These are phyloP conservation scores for Cyrtonyx montezumae DNA, from an alignment of 2,113 vertebrate species.

Conservation along the genomic window DNA sequence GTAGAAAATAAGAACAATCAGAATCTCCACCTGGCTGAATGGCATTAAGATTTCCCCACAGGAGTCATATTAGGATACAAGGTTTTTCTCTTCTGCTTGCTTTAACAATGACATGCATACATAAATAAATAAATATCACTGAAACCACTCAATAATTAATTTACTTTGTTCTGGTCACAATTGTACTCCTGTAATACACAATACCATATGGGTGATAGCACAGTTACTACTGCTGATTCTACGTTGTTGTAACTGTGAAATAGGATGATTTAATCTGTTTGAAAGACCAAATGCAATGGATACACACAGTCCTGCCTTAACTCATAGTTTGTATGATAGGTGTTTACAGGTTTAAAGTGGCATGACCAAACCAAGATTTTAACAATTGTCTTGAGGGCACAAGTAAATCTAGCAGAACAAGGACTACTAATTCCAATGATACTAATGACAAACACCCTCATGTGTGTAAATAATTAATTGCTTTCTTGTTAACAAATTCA, in stretches of 20 bases:
- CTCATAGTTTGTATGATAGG: background rate
- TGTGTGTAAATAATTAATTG: slow-evolving; percentile 75
- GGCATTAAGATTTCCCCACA: slow-evolving; percentile 3
- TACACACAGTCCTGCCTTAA: background rate
- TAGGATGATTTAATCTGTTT: background rate
- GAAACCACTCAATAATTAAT: slow-evolving; percentile 54
- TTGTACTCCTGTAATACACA: slow-evolving; percentile 32
- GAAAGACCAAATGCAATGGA: background rate
- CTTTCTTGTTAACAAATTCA: slow-evolving; percentile 62
- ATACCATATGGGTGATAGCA: background rate
- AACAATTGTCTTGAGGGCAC: background rate
- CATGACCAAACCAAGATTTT: background rate
- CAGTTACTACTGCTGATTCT: background rate
- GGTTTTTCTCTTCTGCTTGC: slow-evolving; percentile 25
- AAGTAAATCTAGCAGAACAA: slow-evolving; percentile 42
- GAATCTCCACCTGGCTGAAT: slow-evolving; percentile 18
- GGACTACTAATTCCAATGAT: slow-evolving; percentile 37
- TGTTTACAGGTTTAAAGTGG: background rate
- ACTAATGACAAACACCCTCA: slow-evolving; percentile 33
- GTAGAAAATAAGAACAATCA: background rate
- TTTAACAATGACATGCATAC: slow-evolving; percentile 23
- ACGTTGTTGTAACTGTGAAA: background rate
- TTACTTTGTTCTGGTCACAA: slow-evolving; percentile 4
- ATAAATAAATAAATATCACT: slow-evolving; percentile 21
- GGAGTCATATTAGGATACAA: slow-evolving; percentile 23